Evolutionary conservation across 2,113 vertebrate species (phyloP).

Genomic region (Zosterops pallidus): DNA sequence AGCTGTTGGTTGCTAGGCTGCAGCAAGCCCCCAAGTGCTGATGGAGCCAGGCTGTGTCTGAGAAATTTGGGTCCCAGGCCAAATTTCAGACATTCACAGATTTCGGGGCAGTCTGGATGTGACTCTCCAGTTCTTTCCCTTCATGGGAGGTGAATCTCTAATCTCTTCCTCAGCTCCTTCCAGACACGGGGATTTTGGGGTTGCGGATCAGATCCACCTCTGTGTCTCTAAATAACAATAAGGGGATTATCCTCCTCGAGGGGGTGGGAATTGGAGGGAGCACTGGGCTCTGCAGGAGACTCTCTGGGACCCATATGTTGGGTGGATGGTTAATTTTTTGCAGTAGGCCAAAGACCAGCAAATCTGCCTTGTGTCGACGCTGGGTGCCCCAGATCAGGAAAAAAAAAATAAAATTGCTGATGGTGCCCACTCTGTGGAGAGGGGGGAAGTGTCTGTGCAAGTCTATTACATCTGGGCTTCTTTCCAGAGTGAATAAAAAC

Average conservation of each 20-base stretch:
- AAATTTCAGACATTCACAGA: conserved; percentile 19
- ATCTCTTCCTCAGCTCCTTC: conserved; percentile 13
- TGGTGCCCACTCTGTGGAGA: background rate
- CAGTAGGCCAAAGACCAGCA: background rate
- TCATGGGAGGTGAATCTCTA: conserved; percentile 19
- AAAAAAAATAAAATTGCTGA: conserved; percentile 1
- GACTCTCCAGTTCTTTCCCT: background rate
- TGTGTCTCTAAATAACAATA: conserved; percentile 52
- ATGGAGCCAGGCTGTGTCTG: background rate
- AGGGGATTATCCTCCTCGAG: conserved; percentile 43
- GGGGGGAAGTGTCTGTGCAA: background rate
- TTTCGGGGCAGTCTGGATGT: background rate
- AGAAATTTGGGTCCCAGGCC: conserved; percentile 32
- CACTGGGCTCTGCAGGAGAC: conserved; percentile 34
- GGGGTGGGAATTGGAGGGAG: background rate
- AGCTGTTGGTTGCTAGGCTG: conserved; percentile 55
- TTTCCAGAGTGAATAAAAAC: conserved; percentile 47
- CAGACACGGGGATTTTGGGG: background rate
- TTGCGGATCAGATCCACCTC: conserved; percentile 20
- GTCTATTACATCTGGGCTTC: conserved; percentile 59
- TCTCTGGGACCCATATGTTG: conserved; percentile 53
- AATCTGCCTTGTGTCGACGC: background rate
- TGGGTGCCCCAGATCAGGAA: background rate
- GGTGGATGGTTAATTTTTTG: conserved; percentile 52
- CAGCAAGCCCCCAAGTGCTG: conserved; percentile 18